Percentiles rank a stretch among this genome's conserved stretches.
These are phyloP conservation scores for Antheraea assamensis DNA, from an alignment of 2,888 invertebrate genomes.

Conservation along the genomic window DNA sequence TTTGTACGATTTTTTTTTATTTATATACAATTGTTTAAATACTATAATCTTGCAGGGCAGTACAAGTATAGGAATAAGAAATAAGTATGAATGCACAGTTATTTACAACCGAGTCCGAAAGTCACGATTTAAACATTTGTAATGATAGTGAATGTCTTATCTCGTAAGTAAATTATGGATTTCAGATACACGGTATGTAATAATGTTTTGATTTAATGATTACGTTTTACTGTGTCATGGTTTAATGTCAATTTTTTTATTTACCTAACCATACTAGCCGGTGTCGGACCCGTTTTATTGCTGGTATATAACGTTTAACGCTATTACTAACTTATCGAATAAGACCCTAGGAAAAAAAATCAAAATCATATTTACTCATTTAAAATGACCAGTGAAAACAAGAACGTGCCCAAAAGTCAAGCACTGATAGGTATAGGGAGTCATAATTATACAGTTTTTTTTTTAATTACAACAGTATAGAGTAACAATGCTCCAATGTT, in stretches of 20 bases:
- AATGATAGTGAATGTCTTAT: slow-evolving; percentile 3
- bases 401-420: neutral
- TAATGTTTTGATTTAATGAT: slow-evolving; percentile 14
- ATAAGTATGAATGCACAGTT: slow-evolving; percentile 22
- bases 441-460: neutral
- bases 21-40: slow-evolving; percentile 17
- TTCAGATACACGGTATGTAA: slow-evolving; percentile 3
- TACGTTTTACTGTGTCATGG: neutral
- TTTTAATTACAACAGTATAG: neutral
- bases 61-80: slow-evolving; percentile 16
- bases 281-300: slow-evolving; percentile 4
- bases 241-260: neutral
- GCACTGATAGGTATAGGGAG: neutral
- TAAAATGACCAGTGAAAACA: neutral
- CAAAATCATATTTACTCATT: neutral
- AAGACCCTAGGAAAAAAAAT: neutral
- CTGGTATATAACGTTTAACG: neutral
- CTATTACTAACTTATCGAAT: neutral
- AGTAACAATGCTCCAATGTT: neutral
- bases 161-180: slow-evolving; percentile 11
- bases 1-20: neutral
- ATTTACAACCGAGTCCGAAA: neutral
- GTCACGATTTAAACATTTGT: neutral
- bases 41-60: slow-evolving; percentile 18
- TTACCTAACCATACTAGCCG: neutral